Evolutionary conservation across 2,888 invertebrate genomes (phyloP).

Genomic region (Anarsia innoxiella): DNA sequence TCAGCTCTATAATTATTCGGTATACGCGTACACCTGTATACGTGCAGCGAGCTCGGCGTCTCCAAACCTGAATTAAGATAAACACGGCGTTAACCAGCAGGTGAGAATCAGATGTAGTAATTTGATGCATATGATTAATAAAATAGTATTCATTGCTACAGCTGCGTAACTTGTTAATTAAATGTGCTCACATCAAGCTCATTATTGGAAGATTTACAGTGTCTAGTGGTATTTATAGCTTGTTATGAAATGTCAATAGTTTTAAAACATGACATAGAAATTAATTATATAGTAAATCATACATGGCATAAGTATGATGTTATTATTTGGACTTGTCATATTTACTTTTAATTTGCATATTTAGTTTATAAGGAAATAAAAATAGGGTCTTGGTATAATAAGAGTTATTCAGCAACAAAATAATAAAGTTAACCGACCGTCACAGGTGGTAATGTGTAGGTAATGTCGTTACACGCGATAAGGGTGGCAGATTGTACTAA

Average conservation of each 20-base stretch:
- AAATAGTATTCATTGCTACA: conserved; percentile 12
- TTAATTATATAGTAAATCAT: no score
- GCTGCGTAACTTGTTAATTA: conserved; percentile 6
- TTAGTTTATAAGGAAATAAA: neutral
- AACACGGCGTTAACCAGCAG: conserved; percentile 18
- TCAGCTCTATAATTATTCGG: conserved; percentile 22
- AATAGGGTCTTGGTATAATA: neutral
- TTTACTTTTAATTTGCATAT: neutral
- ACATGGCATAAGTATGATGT: neutral
- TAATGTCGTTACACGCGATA: conserved; percentile 6
- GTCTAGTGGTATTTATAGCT: no score
- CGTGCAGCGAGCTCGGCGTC: conserved; percentile 12
- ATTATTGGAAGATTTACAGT: neutral
- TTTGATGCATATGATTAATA: conserved; percentile 18
- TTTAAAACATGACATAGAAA: no score
- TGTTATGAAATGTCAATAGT: no score
- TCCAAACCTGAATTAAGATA: conserved; percentile 17
- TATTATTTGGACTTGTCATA: neutral
- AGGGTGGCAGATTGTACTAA: no score
- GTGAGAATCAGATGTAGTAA: conserved; percentile 21
- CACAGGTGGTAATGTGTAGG: conserved; percentile 8
- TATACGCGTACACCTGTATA: conserved; percentile 19
- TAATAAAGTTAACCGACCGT: conserved; percentile 5
- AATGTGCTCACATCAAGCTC: neutral
- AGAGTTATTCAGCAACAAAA: conserved; percentile 1